Conservation (phyloP, 2,797 vertebrate genomes). For the Pseudopleuronectes americanus region DNA sequence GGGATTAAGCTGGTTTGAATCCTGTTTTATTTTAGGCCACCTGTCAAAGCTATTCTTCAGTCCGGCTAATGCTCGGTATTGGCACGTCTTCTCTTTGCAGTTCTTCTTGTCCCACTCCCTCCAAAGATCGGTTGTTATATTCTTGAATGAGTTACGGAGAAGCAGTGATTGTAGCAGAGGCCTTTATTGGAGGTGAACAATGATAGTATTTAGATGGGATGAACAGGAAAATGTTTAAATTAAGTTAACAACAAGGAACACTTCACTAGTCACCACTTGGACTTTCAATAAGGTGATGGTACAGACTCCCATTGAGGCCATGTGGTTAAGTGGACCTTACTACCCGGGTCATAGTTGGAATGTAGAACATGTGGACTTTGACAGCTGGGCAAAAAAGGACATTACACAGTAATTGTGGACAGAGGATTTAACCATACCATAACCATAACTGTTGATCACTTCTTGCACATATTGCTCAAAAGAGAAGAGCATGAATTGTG, state of each 20-base stretch:
- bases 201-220: neutral
- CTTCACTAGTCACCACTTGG: neutral
- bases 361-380: slow-evolving; percentile 51
- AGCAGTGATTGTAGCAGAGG: neutral
- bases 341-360: slow-evolving; percentile 47
- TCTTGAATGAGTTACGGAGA: slow-evolving; percentile 8
- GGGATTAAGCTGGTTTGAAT: slow-evolving; percentile 53
- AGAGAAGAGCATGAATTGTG: neutral
- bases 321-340: slow-evolving; percentile 33
- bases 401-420: slow-evolving; percentile 20
- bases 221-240: neutral
- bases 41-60: slow-evolving; percentile 51
- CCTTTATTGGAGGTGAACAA: neutral
- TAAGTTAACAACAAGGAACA: neutral
- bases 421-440: neutral
- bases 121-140: neutral
- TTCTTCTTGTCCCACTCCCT: slow-evolving; percentile 28
- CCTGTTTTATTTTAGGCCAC: slow-evolving; percentile 64
- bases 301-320: slow-evolving; percentile 22
- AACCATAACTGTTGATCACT: neutral
- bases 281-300: slow-evolving; percentile 13
- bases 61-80: slow-evolving; percentile 46
- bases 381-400: slow-evolving; percentile 30
- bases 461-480: neutral
- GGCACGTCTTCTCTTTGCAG: slow-evolving; percentile 31